A percentile compares a stretch with the other conserved stretches of the same genome.
These are phyloP conservation scores for Tonatia bakeri DNA, from an alignment of 2,113 vertebrate genomes.

Conservation along the genomic window DNA sequence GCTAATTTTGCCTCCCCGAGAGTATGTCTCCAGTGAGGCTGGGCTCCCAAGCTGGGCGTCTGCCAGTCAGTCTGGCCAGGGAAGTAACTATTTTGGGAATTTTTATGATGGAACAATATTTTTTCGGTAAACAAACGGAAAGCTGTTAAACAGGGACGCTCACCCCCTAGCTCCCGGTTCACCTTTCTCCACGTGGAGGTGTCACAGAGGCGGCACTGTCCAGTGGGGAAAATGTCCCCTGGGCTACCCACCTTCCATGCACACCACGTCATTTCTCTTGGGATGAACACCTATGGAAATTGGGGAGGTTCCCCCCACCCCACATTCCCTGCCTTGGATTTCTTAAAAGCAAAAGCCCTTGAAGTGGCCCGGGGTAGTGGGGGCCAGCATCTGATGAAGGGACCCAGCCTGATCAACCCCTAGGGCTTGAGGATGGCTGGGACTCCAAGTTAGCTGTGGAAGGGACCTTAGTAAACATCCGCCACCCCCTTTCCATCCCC, in stretches of 20 bases:
- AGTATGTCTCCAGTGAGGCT: slow-evolving; percentile 62
- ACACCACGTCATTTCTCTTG: slow-evolving; percentile 63
- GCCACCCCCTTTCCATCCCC: background rate
- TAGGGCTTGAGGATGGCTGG: background rate
- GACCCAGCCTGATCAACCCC: background rate
- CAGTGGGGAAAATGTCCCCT: slow-evolving; percentile 63
- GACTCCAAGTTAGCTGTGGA: background rate
- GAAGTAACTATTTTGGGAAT: slow-evolving; percentile 85
- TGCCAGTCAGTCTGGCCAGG: slow-evolving; percentile 85
- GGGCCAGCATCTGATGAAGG: background rate
- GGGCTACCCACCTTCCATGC: background rate
- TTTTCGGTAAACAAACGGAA: slow-evolving; percentile 86
- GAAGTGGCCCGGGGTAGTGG: background rate
- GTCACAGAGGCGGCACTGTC: slow-evolving; percentile 81
- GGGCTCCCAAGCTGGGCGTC: slow-evolving; percentile 81
- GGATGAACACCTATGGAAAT: slow-evolving; percentile 67
- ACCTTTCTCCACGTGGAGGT: slow-evolving; percentile 72
- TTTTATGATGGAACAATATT: slow-evolving; percentile 88
- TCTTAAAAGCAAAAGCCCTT: background rate
- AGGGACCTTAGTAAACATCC: background rate
- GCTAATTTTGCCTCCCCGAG: slow-evolving; percentile 65
- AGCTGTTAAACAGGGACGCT: slow-evolving; percentile 83
- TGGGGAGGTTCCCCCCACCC: background rate
- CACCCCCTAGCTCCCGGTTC: slow-evolving; percentile 78
- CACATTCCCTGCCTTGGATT: background rate